Conservation (phyloP, 2,113 vertebrate species). For the Melanostigma gelatinosum region DNA sequence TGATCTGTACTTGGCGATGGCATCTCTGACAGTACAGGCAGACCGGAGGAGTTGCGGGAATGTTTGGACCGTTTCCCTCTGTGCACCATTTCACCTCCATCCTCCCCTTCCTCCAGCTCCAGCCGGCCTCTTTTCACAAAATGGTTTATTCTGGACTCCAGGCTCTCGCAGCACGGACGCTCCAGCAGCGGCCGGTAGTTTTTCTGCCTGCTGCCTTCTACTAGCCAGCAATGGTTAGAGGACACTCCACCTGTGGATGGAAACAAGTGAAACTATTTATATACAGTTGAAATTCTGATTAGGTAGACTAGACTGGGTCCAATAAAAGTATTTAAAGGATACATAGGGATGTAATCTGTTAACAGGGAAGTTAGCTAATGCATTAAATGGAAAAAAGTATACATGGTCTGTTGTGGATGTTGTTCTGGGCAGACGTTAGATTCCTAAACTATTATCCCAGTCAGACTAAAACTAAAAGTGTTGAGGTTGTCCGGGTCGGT, state of each 20-base stretch:
- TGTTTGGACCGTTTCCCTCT: conserved; percentile 69
- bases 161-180: conserved; percentile 89
- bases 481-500: neutral
- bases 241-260: conserved; percentile 59
- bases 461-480: no score
- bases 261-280: neutral
- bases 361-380: neutral
- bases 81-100: conserved; percentile 68
- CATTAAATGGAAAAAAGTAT: neutral
- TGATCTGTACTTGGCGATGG: conserved; percentile 3
- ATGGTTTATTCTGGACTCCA: conserved; percentile 92
- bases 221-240: conserved; percentile 78
- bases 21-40: neutral
- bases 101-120: conserved; percentile 78
- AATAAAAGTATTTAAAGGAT: neutral
- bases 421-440: neutral
- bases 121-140: conserved; percentile 90
- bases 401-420: neutral
- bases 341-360: neutral
- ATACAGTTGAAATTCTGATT: neutral
- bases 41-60: conserved; percentile 48
- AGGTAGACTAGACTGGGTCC: neutral
- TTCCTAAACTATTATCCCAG: neutral
- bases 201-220: conserved; percentile 89
- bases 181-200: conserved; percentile 89